Base-by-base conservation (phyloP, 2,797 vertebrate genomes). In the Fistularia tabacaria region DNA sequence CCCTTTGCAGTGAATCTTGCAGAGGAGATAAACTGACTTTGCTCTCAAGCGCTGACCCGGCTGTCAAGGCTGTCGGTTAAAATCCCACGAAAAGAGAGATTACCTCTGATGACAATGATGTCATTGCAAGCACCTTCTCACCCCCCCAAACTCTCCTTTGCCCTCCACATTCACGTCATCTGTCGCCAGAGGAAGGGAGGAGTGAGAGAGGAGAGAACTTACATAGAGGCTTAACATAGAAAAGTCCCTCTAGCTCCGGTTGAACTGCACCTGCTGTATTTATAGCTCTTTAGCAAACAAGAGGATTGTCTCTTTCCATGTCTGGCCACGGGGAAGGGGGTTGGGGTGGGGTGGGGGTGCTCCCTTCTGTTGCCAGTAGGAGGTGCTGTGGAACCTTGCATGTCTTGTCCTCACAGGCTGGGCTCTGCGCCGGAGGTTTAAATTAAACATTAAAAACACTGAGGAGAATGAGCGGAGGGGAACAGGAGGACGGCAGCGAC, bases 361-460 rank as follows among this genome's bases (percentile, higher is more conserved):
- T 25, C 25, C 25, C 25, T 5, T 25, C 25, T 25, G 25, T 25
- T 2, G 25, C 25, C 25, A 25, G 25, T 5, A 5, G 93, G 88
- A 85, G 91, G 91, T 59, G 82, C 90, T 92, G 88, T 93, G 89
- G 86, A 58, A 51, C 83, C 84, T 51, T 13, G 59, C 48, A 42
- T 57, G 43, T 46, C 38, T 45, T 48, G 1, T 25, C 58, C 36
- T 65, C 76, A 64, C 80, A 64, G 66, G 76, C 66, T 77, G 77
- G 37, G 59, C 74, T 82, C 76, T 79, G 76, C 79, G 74, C 75
- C 57, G 71, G 66, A 77, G 78, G 70, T 76, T 86, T 82, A 83
- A 81, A 85, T 81, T 69, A 84, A 85, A 83, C 71, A 83, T 79
- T 78, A 79, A 86, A n/a, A 80, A 62, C 25, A 70, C 71, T 73